phyloP scores from a whole-genome alignment of 2,888 invertebrate species.

The Drosophila maculinotata region DNA sequence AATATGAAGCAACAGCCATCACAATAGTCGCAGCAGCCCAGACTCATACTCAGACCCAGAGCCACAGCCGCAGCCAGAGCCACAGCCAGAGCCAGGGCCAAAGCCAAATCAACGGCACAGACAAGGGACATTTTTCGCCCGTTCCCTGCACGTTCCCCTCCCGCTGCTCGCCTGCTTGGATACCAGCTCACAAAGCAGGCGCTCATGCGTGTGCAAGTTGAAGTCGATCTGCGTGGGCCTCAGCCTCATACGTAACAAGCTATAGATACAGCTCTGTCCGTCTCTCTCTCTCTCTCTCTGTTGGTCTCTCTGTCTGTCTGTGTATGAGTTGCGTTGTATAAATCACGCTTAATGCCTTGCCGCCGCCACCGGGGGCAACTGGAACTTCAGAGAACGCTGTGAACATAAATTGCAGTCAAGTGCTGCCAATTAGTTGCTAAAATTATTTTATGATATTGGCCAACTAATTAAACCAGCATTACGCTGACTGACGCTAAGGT shows the following conservation, averaged over 20 bases:
- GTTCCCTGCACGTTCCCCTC: neutral
- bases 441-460: conserved; percentile 75
- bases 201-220: conserved; percentile 59
- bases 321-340: conserved; percentile 42
- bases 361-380: conserved; percentile 14
- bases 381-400: conserved; percentile 14
- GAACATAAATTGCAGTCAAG: conserved; percentile 77
- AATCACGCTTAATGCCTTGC: conserved; percentile 71
- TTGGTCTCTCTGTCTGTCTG: conserved; percentile 4
- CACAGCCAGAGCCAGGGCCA: neutral
- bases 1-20: conserved; percentile 76
- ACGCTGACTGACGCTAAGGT: conserved; percentile 41
- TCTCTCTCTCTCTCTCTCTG: neutral
- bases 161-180: neutral
- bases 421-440: conserved; percentile 77
- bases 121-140: conserved; percentile 55
- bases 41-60: neutral
- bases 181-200: conserved; percentile 46
- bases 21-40: conserved; percentile 61
- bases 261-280: conserved; percentile 17
- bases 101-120: conserved; percentile 4
- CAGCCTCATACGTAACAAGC: conserved; percentile 35
- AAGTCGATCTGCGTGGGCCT: conserved; percentile 50
- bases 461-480: conserved; percentile 70
- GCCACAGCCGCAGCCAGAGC: conserved; percentile 5